These are phyloP conservation scores for Amia ocellicauda DNA, from an alignment of 2,113 vertebrate species.

Conservation along the genomic window DNA sequence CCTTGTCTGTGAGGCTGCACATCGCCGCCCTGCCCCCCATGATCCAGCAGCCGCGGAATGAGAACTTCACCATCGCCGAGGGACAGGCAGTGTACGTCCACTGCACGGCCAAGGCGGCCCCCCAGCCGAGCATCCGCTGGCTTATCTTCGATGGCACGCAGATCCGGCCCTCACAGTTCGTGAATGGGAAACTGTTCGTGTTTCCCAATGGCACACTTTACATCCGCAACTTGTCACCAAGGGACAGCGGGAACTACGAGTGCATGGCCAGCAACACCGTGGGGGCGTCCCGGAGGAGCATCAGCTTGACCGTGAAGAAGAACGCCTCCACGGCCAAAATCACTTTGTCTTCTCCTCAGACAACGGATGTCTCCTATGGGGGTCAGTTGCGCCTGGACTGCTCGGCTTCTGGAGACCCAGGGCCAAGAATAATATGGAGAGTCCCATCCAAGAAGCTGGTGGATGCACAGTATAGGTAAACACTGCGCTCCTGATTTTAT, in stretches of 20 bases:
- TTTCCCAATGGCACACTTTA: conserved; percentile 88
- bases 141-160: conserved; percentile 66
- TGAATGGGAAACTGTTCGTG: conserved; percentile 68
- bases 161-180: conserved; percentile 72
- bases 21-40: conserved; percentile 70
- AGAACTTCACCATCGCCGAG: conserved; percentile 68
- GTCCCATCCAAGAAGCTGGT: conserved; percentile 82
- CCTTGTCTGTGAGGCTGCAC: conserved; percentile 70
- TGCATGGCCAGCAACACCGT: conserved; percentile 76
- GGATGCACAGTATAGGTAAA: conserved; percentile 80
- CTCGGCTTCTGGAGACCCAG: conserved; percentile 76
- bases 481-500: no score
- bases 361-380: conserved; percentile 76
- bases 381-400: conserved; percentile 74
- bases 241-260: conserved; percentile 74
- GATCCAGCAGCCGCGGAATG: conserved; percentile 68
- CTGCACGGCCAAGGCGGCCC: conserved; percentile 74
- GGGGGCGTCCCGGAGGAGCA: conserved; percentile 64
- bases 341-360: conserved; percentile 66
- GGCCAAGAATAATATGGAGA: conserved; percentile 83
- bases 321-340: conserved; percentile 69
- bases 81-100: conserved; percentile 69
- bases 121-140: conserved; percentile 74
- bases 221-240: conserved; percentile 54
- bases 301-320: conserved; percentile 62